phyloP scores from a whole-genome alignment of 2,797 vertebrate genomes.

The Chelonia mydas region DNA sequence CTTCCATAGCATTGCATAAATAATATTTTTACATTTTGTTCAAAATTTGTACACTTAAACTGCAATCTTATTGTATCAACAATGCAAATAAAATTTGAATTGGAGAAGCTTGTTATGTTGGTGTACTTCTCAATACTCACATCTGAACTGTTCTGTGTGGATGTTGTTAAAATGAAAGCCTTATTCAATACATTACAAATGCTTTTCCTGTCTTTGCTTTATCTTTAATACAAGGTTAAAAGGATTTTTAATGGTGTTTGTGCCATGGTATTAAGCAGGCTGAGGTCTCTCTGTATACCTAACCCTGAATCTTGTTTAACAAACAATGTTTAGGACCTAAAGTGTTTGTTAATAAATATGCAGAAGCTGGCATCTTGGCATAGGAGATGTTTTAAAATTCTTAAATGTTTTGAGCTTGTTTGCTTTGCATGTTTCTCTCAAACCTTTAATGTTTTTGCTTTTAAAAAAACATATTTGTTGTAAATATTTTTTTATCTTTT shows the following conservation, averaged over 20 bases:
- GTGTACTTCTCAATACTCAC: slow-evolving; percentile 47
- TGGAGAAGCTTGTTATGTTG: slow-evolving; percentile 65
- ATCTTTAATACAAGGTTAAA: background rate
- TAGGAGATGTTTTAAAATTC: background rate
- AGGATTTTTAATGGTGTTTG: background rate
- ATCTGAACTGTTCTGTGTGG: background rate
- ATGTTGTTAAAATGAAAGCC: background rate
- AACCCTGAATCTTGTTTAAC: background rate
- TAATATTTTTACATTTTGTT: slow-evolving; percentile 78
- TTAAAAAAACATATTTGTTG: background rate
- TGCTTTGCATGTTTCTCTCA: background rate
- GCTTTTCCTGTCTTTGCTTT: background rate
- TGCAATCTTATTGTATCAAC: slow-evolving; percentile 78
- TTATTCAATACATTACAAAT: background rate
- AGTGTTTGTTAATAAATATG: background rate
- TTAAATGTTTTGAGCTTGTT: background rate
- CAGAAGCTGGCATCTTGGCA: background rate
- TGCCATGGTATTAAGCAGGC: background rate
- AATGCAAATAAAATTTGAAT: slow-evolving; percentile 81
- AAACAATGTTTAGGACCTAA: background rate
- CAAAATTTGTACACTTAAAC: slow-evolving; percentile 79
- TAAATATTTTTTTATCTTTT: background rate
- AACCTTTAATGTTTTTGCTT: background rate
- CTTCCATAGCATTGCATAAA: slow-evolving; percentile 75
- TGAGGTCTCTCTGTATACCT: background rate